Conservation (phyloP, 2,797 vertebrate genomes). For the Agapornis canus region DNA sequence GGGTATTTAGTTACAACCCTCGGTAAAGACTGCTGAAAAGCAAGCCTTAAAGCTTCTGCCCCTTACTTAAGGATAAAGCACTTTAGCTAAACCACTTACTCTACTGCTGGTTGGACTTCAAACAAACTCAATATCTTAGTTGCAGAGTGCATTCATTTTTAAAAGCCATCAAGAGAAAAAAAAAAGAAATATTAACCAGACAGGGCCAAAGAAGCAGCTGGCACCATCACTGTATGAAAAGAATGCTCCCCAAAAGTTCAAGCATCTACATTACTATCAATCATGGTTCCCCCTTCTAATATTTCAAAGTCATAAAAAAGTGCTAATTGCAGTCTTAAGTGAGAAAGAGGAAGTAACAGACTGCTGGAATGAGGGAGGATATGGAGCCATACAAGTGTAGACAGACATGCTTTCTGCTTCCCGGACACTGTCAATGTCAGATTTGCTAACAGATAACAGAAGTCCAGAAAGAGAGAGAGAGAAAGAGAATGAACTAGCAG, state of each 20-base stretch:
- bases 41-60: slow-evolving; percentile 11
- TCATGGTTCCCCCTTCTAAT: slow-evolving; percentile 68
- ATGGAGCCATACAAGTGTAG: background rate
- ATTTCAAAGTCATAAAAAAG: slow-evolving; percentile 78
- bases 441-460: background rate
- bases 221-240: slow-evolving; percentile 57
- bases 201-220: slow-evolving; percentile 71
- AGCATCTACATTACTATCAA: slow-evolving; percentile 72
- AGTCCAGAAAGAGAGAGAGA: background rate
- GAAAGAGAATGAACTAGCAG: background rate
- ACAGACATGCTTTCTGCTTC: background rate
- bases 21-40: background rate
- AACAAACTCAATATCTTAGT: slow-evolving; percentile 65
- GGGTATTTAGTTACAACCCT: background rate
- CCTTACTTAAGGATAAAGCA: slow-evolving; percentile 13
- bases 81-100: slow-evolving; percentile 53
- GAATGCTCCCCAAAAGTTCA: slow-evolving; percentile 77
- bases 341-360: slow-evolving; percentile 72
- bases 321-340: slow-evolving; percentile 70
- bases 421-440: background rate
- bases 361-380: slow-evolving; percentile 56
- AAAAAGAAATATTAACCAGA: slow-evolving; percentile 36
- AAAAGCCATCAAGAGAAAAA: slow-evolving; percentile 51
- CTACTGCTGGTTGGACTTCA: slow-evolving; percentile 38
- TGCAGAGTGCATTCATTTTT: slow-evolving; percentile 22